Percentiles rank a stretch among this genome's conserved stretches.
phyloP scores from a whole-genome alignment of 2,888 invertebrate species.

The Meghimatium bilineatum region DNA sequence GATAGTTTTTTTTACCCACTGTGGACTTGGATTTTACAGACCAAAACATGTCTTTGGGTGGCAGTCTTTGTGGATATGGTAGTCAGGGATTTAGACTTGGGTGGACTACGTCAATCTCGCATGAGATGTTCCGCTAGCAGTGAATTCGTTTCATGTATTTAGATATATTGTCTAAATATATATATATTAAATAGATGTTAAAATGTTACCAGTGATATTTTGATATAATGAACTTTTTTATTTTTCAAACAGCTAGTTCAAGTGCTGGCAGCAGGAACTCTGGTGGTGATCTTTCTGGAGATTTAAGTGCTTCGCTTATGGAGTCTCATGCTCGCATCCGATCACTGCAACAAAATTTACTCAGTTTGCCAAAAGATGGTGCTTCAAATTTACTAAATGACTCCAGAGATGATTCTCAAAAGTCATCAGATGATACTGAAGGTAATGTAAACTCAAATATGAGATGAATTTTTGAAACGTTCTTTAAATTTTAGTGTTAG shows the following conservation, averaged over 20 bases:
- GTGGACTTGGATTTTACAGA: too few species aligned
- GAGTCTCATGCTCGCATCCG: slow-evolving; percentile 48
- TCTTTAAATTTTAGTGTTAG: neutral
- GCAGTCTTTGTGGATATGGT: too few species aligned
- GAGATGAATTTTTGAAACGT: neutral
- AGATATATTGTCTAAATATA: too few species aligned
- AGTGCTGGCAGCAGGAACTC: neutral
- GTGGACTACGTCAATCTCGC: too few species aligned
- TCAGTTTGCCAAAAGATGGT: slow-evolving; percentile 13
- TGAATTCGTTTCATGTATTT: too few species aligned
- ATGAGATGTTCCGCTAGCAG: too few species aligned
- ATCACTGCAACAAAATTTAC: slow-evolving; percentile 41
- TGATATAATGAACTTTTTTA: too few species aligned
- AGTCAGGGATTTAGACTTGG: too few species aligned
- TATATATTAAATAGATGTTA: too few species aligned
- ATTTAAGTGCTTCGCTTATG: slow-evolving; percentile 45
- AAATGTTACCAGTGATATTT: too few species aligned
- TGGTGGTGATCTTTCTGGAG: neutral
- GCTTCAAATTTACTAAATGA: slow-evolving; percentile 37
- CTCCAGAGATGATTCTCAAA: slow-evolving; percentile 45
- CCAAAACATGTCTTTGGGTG: too few species aligned
- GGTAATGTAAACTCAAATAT: slow-evolving; percentile 16
- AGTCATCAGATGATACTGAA: slow-evolving; percentile 36
- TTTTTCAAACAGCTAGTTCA: neutral
- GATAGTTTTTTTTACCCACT: too few species aligned